Evolutionary conservation across 2,888 invertebrate genomes (phyloP).

Genomic region (Lomographa bimaculata): DNA sequence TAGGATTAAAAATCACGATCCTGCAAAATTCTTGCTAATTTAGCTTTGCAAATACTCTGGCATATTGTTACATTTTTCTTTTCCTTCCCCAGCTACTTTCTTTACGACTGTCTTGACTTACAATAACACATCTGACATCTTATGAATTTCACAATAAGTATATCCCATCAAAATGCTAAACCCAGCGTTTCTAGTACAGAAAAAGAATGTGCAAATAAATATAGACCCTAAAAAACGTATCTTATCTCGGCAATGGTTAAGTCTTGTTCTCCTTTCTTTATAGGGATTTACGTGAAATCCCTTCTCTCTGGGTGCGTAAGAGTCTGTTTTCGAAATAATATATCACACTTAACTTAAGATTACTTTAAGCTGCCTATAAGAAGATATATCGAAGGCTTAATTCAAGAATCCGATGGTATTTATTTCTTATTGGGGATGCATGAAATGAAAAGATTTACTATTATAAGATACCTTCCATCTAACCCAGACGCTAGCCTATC

Average conservation of each 20-base stretch:
- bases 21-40: too few relatives aligned
- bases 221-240: constrained; percentile 18
- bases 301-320: constrained; percentile 42
- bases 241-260: constrained; percentile 42
- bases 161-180: constrained; percentile 9
- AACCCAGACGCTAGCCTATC: too few relatives aligned
- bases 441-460: constrained; percentile 29
- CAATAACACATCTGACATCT: too few relatives aligned
- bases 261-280: constrained; percentile 50
- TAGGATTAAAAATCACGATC: too few relatives aligned
- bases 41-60: too few relatives aligned
- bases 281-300: constrained; percentile 49
- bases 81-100: too few relatives aligned
- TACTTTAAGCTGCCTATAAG: constrained; percentile 62
- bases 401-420: constrained; percentile 47
- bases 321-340: constrained; percentile 68
- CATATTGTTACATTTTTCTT: too few relatives aligned
- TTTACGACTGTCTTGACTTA: too few relatives aligned
- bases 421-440: constrained; percentile 46
- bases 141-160: constrained; percentile 8
- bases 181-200: constrained; percentile 2
- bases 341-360: constrained; percentile 70
- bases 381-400: constrained; percentile 68
- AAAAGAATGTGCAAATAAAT: constrained; percentile 11
- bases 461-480: too few relatives aligned